Conservation (phyloP, 2,888 invertebrate species). For the Drosophila cyrtoloma region DNA sequence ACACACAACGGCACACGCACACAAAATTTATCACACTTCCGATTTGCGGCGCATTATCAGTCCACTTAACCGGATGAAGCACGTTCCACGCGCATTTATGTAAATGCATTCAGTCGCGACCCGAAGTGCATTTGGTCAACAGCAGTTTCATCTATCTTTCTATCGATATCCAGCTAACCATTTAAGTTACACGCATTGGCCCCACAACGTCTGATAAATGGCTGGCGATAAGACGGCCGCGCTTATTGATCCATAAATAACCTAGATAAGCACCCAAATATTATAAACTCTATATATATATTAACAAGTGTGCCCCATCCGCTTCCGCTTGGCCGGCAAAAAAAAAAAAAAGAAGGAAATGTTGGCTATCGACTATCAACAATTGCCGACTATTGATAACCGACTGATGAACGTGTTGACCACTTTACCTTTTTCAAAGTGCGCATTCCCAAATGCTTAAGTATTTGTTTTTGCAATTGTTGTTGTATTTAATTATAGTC, state of each 20-base stretch:
- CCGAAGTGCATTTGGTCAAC: slow-evolving; percentile 21
- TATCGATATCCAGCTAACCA: not conserved
- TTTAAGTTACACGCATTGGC: not conserved
- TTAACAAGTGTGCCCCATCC: slow-evolving; percentile 26
- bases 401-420: not conserved
- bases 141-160: not conserved
- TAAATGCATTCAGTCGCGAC: slow-evolving; percentile 35
- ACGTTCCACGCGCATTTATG: slow-evolving; percentile 47
- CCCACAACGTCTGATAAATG: slow-evolving; percentile 34
- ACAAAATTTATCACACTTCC: slow-evolving; percentile 51
- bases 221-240: slow-evolving; percentile 28
- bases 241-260: slow-evolving; percentile 15
- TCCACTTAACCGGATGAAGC: slow-evolving; percentile 61
- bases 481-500: not conserved
- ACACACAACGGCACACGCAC: slow-evolving; percentile 23
- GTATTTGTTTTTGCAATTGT: slow-evolving; percentile 26
- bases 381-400: slow-evolving; percentile 21
- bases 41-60: slow-evolving; percentile 64
- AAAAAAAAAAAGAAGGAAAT: not conserved
- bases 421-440: slow-evolving; percentile 1
- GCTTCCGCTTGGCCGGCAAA: slow-evolving; percentile 17
- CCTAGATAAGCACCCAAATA: slow-evolving; percentile 14
- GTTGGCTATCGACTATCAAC: not conserved
- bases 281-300: slow-evolving; percentile 17
- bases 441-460: slow-evolving; percentile 3